Conservation (phyloP, 2,888 invertebrate genomes). For the Stramonita haemastoma region DNA sequence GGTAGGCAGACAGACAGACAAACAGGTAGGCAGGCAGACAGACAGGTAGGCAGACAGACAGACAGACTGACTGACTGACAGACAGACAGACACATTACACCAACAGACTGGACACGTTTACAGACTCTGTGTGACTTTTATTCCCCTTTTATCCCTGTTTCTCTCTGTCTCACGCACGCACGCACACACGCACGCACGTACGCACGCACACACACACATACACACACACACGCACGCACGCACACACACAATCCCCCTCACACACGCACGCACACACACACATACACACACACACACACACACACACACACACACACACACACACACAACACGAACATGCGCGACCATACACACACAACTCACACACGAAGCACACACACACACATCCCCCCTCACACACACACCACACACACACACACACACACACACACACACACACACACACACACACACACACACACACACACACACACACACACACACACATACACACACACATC, state of each 20-base stretch:
- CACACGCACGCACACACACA: slow-evolving; percentile 28
- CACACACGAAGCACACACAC: background rate
- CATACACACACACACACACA: too few relatives aligned
- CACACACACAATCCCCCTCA: slow-evolving; percentile 13
- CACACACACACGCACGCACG: slow-evolving; percentile 6
- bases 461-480: too few relatives aligned
- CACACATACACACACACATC: background rate
- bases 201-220: background rate
- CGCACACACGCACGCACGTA: slow-evolving; percentile 11
- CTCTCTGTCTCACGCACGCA: background rate
- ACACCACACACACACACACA: background rate
- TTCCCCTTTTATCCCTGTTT: background rate
- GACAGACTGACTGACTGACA: background rate
- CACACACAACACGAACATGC: slow-evolving; percentile 23
- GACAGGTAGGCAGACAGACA: slow-evolving; percentile 2
- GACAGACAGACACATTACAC: background rate
- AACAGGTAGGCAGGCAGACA: background rate
- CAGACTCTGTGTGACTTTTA: background rate
- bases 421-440: background rate
- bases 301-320: too few relatives aligned
- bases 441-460: too few relatives aligned
- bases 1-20: slow-evolving; percentile 7
- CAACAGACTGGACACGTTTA: background rate
- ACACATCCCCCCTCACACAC: background rate
- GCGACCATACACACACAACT: background rate